Conservation (phyloP, 2,888 invertebrate species). For the Lasioglossum morio region DNA sequence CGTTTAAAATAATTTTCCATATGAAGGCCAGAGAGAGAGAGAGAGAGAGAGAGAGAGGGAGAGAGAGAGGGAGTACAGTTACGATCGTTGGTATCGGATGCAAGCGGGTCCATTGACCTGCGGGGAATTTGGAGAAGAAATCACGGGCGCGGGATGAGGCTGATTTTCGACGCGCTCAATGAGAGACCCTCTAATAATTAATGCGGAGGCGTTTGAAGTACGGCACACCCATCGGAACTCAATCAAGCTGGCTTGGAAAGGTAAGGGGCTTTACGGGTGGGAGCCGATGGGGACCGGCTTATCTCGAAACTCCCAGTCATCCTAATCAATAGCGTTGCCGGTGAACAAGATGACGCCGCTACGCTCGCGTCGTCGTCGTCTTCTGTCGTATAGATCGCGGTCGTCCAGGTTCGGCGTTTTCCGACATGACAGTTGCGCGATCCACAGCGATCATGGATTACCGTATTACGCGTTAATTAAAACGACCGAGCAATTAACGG, state of each 20-base stretch:
- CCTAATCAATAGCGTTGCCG: constrained; percentile 79
- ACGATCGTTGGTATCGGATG: constrained; percentile 12
- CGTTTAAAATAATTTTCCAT: background rate
- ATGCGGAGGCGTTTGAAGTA: constrained; percentile 81
- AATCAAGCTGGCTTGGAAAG: constrained; percentile 77
- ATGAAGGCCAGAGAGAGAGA: background rate
- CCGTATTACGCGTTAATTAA: constrained; percentile 60
- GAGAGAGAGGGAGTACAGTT: background rate
- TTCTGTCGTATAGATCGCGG: background rate
- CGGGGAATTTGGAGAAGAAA: constrained; percentile 37
- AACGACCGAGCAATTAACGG: constrained; percentile 52
- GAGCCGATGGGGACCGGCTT: constrained; percentile 69
- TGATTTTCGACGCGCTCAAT: constrained; percentile 56
- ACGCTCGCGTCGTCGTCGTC: constrained; percentile 1
- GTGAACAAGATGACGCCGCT: constrained; percentile 74
- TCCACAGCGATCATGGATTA: constrained; percentile 1
- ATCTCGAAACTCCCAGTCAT: constrained; percentile 80
- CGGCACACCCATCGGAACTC: constrained; percentile 82
- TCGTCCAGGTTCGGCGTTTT: constrained; percentile 10
- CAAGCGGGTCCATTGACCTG: background rate
- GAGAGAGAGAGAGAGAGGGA: background rate
- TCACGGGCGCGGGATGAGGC: constrained; percentile 19
- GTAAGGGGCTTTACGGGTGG: constrained; percentile 64
- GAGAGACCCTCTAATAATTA: constrained; percentile 76
- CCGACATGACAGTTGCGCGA: constrained; percentile 5